These are phyloP conservation scores for Lasius fuliginosus DNA, from an alignment of 2,888 invertebrate species.

Conservation along the genomic window DNA sequence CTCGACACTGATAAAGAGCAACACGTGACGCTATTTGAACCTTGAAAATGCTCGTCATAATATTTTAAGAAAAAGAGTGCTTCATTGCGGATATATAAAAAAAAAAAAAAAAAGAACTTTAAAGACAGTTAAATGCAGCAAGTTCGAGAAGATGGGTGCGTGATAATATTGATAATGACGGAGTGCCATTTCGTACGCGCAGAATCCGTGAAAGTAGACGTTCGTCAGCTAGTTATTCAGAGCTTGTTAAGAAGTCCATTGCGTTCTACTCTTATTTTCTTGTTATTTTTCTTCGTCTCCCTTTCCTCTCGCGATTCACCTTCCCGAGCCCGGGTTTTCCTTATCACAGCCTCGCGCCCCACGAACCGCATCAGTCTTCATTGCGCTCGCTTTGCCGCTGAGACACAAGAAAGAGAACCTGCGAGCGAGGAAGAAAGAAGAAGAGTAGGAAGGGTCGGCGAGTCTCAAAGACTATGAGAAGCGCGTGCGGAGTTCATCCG, in stretches of 20 bases:
- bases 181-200: conserved; percentile 68
- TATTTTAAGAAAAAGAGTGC: conserved; percentile 47
- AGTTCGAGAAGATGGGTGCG: conserved; percentile 31
- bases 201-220: conserved; percentile 77
- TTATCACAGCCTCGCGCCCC: conserved; percentile 57
- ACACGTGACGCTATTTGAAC: conserved; percentile 26
- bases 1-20: conserved; percentile 28
- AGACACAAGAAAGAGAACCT: conserved; percentile 17
- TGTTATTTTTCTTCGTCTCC: conserved; percentile 42
- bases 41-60: conserved; percentile 61
- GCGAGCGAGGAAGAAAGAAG: conserved; percentile 19
- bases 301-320: conserved; percentile 26
- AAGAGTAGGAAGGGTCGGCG: background rate
- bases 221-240: conserved; percentile 80
- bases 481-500: conserved; percentile 79
- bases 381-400: conserved; percentile 74
- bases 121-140: conserved; percentile 17
- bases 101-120: background rate
- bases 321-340: conserved; percentile 50
- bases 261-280: conserved; percentile 23
- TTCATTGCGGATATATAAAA: background rate
- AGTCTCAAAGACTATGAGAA: conserved; percentile 58
- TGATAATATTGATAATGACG: conserved; percentile 10
- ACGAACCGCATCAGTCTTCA: conserved; percentile 81
- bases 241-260: conserved; percentile 76